Evolutionary conservation across 2,797 vertebrate species (phyloP), one percentile per base, ranked within the genome.

Genomic region (Smutsia temminckii): DNA sequence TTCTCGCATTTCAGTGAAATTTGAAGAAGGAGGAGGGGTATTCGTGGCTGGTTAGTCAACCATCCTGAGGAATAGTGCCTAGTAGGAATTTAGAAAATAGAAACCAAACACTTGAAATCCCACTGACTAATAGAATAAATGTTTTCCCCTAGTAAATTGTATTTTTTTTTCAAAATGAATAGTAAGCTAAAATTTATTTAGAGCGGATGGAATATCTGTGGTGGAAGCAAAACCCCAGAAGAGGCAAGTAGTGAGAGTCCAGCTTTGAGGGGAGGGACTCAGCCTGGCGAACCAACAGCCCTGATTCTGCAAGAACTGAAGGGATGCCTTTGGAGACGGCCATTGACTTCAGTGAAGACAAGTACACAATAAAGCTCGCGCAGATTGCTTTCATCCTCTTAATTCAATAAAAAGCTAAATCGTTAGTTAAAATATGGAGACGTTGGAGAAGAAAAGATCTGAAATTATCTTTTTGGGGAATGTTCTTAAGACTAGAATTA

Each of bases 401-500:
- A 37, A 17, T 66, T 94, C 57, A 93, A 13, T 95, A 40, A 92
- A 78, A 91, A 84, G 20, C 12, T 83, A 89, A 46, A 64, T 63
- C 37, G 64, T 64, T 96, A 79, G 93, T 78, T 85, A 69, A 94
- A 95, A 71, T 77, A 64, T 86, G 32, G 29, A 68, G 72, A 55
- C 12, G 10, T 34, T 63, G n/a, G 46, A 80, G 69, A 80, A 75
- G 59, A 59, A 89, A 90, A 63, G 2, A 68, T 95, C 20, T 34
- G 69, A 74, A 88, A 81, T 63, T 46, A n/a, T 83, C 40, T 87
- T 66, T 91, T 55, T 32, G 8, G 29, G 37, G 34, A 77, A 29
- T 59, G 5, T 21, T 71, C 88, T 92, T 85, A 75, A 37, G 9
- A 49, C 5, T 87, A 64, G 51, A 94, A 49, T 85, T 85, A 72